A percentile compares a stretch with the other conserved stretches of the same genome.
Conservation (phyloP, 64 coral and sea anemone species). For the Anthopleura sola region DNA sequence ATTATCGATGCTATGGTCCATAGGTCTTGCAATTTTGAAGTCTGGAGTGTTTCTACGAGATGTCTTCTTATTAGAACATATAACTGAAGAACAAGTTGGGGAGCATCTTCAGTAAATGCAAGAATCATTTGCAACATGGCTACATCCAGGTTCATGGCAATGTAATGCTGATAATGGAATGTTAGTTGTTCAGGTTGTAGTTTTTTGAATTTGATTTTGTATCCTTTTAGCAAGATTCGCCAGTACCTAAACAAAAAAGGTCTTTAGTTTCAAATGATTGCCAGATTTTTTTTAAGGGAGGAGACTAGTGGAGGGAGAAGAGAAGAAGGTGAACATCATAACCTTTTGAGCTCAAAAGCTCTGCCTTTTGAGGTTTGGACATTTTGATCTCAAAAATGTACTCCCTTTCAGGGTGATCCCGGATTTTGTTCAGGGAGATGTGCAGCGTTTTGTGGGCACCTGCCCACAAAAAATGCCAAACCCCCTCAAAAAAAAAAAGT, state of each 20-base stretch:
- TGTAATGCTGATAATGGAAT: slow-evolving; percentile 54
- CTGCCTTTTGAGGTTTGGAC: no score
- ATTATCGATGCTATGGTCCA: slow-evolving; percentile 78
- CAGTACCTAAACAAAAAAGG: slow-evolving; percentile 48
- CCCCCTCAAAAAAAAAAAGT: no score
- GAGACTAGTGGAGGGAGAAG: no score
- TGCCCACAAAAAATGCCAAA: no score
- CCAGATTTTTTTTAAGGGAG: no score
- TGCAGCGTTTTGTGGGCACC: no score
- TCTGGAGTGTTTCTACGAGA: slow-evolving; percentile 19
- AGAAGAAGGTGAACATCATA: no score
- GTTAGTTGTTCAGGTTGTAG: neutral
- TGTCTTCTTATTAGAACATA: slow-evolving; percentile 60
- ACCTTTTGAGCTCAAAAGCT: no score
- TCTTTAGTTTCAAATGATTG: neutral
- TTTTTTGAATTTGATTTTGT: slow-evolving; percentile 67
- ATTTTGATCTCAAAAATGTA: no score
- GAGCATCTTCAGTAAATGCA: slow-evolving; percentile 81
- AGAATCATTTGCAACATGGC: slow-evolving; percentile 84
- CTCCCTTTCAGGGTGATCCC: no score
- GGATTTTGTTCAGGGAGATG: no score
- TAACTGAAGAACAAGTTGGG: slow-evolving; percentile 78
- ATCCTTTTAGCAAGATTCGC: slow-evolving; percentile 70
- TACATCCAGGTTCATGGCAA: slow-evolving; percentile 66
- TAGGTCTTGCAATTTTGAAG: slow-evolving; percentile 49